A percentile compares a stretch with the other conserved stretches of the same genome.
Evolutionary conservation across 2,888 invertebrate genomes (phyloP).

Genomic region (Penaeus monodon): DNA sequence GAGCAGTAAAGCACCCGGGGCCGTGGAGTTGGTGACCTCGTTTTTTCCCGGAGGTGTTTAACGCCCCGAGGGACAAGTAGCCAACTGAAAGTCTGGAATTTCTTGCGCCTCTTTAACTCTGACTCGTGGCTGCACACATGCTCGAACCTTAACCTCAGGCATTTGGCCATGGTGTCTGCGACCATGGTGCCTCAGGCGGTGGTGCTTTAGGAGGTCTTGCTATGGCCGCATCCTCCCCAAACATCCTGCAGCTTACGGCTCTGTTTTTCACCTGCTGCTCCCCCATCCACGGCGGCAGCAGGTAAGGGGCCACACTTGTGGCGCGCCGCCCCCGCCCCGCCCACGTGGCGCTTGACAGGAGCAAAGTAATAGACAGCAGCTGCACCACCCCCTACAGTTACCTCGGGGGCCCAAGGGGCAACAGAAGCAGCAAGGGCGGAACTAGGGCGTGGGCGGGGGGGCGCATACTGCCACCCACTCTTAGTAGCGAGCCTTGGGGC

Average conservation of each 20-base stretch:
- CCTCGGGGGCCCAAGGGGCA: conserved; percentile 43
- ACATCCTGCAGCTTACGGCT: conserved; percentile 31
- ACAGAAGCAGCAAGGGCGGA: conserved; percentile 53
- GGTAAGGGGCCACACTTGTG: conserved; percentile 36
- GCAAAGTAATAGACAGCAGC: conserved; percentile 41
- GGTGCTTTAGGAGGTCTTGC: conserved; percentile 13
- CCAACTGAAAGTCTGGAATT: conserved; percentile 21
- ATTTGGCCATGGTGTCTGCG: conserved; percentile 31
- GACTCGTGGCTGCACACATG: conserved; percentile 24
- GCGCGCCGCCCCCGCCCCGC: conserved; percentile 54
- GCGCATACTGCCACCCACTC: conserved; percentile 59
- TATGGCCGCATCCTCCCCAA: conserved; percentile 36
- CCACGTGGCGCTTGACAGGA: conserved; percentile 24
- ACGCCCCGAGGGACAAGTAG: conserved; percentile 39
- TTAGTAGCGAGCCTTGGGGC: conserved; percentile 49
- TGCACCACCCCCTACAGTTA: conserved; percentile 52
- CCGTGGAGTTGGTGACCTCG: conserved; percentile 29
- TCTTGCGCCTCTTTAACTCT: conserved; percentile 2
- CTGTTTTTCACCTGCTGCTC: conserved; percentile 31
- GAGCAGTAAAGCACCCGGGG: conserved; percentile 22
- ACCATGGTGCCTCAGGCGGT: conserved; percentile 51
- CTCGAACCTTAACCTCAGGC: conserved; percentile 17
- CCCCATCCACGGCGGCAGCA: conserved; percentile 46
- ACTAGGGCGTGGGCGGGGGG: conserved; percentile 53
- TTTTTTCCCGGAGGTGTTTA: conserved; percentile 22